Percentiles rank a stretch among this genome's conserved stretches.
Conservation (phyloP, 2,797 vertebrate species). For the Myotis findleyi region DNA sequence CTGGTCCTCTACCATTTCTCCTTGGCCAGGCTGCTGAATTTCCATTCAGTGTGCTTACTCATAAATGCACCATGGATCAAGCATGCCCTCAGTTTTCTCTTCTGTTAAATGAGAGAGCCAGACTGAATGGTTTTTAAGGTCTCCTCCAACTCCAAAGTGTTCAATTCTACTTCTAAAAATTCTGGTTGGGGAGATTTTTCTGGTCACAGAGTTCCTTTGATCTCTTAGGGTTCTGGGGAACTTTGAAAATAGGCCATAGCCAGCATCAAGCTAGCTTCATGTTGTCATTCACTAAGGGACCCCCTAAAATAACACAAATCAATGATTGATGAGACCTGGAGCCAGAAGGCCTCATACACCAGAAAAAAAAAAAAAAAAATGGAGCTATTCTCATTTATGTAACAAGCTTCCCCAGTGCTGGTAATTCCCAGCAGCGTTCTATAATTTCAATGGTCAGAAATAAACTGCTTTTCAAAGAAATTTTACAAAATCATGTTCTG, state of each 20-base stretch:
- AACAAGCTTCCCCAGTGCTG: not conserved
- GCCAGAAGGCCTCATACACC: not conserved
- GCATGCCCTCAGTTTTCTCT: not conserved
- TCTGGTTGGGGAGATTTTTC: not conserved
- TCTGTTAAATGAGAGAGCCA: not conserved
- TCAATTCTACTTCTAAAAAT: slow-evolving; percentile 9
- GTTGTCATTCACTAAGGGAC: not conserved
- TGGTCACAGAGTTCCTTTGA: not conserved
- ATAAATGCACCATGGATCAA: not conserved
- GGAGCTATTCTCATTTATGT: not conserved
- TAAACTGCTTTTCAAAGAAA: slow-evolving; percentile 26
- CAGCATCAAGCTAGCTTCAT: not conserved
- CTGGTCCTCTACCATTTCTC: not conserved
- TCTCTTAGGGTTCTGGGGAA: not conserved
- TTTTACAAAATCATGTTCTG: slow-evolving; percentile 29
- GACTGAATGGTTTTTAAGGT: not conserved
- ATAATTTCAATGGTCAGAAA: slow-evolving; percentile 47
- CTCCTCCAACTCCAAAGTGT: not conserved
- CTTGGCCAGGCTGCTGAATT: not conserved
- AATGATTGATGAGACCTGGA: not conserved
- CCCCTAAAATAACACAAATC: not conserved
- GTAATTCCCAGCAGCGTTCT: slow-evolving; percentile 20
- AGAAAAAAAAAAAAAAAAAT: not conserved
- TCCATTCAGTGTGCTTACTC: not conserved
- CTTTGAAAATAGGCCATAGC: not conserved